phyloP scores from a whole-genome alignment of 2,888 invertebrate species.

The Periphyllus acericola region DNA sequence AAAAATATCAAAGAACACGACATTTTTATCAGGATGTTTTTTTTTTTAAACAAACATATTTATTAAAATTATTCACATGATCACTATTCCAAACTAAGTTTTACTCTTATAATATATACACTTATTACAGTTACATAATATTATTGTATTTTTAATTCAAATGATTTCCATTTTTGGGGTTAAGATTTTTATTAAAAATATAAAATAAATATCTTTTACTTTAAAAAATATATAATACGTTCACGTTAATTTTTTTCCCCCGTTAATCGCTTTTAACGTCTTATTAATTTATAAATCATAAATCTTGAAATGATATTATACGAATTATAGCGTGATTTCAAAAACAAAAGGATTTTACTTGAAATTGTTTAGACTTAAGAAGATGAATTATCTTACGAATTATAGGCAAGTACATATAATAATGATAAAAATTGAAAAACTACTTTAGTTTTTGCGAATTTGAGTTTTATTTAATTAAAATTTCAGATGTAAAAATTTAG shows the following conservation, averaged over 20 bases:
- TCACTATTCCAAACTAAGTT: neutral
- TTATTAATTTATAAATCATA: neutral
- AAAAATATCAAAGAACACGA: neutral
- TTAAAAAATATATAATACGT: slow-evolving; percentile 34
- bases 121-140: neutral
- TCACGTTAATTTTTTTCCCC: neutral
- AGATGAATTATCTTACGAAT: neutral
- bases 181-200: slow-evolving; percentile 13
- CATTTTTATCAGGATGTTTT: neutral
- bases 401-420: neutral
- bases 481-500: neutral
- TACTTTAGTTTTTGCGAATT: neutral
- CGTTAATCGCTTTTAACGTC: neutral
- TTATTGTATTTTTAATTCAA: neutral
- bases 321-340: neutral
- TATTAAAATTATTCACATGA: neutral
- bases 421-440: neutral
- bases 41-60: neutral
- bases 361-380: neutral
- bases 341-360: neutral
- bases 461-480: neutral
- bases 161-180: neutral
- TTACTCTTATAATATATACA: neutral
- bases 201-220: slow-evolving; percentile 36
- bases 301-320: neutral